Evolutionary conservation across 2,113 vertebrate species (phyloP).

Genomic region (Elgaria multicarinata): DNA sequence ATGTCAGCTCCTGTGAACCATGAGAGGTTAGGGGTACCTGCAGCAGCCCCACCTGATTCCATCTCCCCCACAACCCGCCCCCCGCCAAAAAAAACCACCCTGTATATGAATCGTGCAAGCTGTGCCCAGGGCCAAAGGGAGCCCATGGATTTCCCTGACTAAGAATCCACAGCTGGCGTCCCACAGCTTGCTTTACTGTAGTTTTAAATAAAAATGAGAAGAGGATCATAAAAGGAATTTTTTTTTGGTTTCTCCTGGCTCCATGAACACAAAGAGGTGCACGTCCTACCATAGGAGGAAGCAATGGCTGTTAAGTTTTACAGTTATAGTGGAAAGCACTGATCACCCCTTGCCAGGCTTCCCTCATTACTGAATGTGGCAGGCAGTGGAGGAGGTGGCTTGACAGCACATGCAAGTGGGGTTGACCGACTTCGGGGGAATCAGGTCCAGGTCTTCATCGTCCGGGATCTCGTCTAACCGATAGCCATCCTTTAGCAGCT

Average conservation of each 20-base stretch:
- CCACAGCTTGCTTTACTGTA: conserved; percentile 24
- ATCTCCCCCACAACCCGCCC: too few relatives aligned
- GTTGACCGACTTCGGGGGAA: conserved; percentile 96
- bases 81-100: too few relatives aligned
- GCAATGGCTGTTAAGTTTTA: conserved; percentile 88
- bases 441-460: conserved; percentile 96
- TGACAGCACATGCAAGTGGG: conserved; percentile 99
- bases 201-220: conserved; percentile 60
- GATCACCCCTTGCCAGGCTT: conserved; percentile 52
- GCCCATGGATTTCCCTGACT: conserved; percentile 12
- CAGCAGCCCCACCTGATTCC: background rate
- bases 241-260: conserved; percentile 85
- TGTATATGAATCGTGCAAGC: background rate
- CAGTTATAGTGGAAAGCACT: conserved; percentile 74
- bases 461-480: conserved; percentile 97
- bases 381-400: conserved; percentile 95
- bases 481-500: conserved; percentile 98
- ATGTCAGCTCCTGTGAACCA: conserved; percentile 25
- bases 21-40: conserved; percentile 22
- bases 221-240: conserved; percentile 69
- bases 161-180: conserved; percentile 42
- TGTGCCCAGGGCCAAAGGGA: background rate
- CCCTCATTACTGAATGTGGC: conserved; percentile 95
- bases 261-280: conserved; percentile 88
- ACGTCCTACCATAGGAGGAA: conserved; percentile 99